phyloP scores from a whole-genome alignment of 2,888 invertebrate genomes.

The Matsumyia berberina region DNA sequence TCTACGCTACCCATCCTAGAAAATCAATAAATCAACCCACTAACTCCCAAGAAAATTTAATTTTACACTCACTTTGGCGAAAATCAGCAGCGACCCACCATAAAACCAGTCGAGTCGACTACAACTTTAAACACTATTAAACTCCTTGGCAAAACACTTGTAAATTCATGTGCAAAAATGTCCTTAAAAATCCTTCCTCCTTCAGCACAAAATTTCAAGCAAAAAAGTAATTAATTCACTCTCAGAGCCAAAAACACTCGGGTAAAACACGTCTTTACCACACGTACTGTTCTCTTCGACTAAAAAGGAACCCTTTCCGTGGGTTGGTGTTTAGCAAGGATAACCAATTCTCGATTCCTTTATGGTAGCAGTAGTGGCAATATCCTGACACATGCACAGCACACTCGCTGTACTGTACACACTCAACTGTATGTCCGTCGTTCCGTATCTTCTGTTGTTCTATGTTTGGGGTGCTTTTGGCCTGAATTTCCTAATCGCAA shows the following conservation, averaged over 20 bases:
- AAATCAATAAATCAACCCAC: slow-evolving; percentile 65
- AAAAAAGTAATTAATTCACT: slow-evolving; percentile 37
- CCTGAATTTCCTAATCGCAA: slow-evolving; percentile 58
- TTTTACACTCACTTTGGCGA: slow-evolving; percentile 49
- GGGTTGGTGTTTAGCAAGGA: slow-evolving; percentile 62
- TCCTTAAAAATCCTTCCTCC: slow-evolving; percentile 1
- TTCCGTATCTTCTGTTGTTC: slow-evolving; percentile 22
- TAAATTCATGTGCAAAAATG: slow-evolving; percentile 28
- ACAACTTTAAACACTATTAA: slow-evolving; percentile 17
- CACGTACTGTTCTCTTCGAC: slow-evolving; percentile 78
- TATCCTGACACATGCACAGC: slow-evolving; percentile 59
- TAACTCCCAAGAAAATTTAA: slow-evolving; percentile 32
- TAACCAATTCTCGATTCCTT: slow-evolving; percentile 60
- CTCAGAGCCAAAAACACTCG: neutral
- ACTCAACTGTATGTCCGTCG: slow-evolving; percentile 14
- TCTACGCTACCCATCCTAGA: slow-evolving; percentile 46
- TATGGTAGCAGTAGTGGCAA: slow-evolving; percentile 58
- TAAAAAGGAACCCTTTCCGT: slow-evolving; percentile 71
- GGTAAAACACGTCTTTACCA: slow-evolving; percentile 78
- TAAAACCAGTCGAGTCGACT: neutral
- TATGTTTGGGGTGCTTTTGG: slow-evolving; percentile 40
- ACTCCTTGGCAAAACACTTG: slow-evolving; percentile 13
- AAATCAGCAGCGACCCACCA: too few species aligned
- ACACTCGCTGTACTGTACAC: slow-evolving; percentile 34
- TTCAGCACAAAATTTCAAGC: slow-evolving; percentile 11